A percentile compares a stretch with the other conserved stretches of the same genome.
These are phyloP conservation scores for Aplodontia rufa DNA, from an alignment of 2,113 vertebrate genomes.

Conservation along the genomic window DNA sequence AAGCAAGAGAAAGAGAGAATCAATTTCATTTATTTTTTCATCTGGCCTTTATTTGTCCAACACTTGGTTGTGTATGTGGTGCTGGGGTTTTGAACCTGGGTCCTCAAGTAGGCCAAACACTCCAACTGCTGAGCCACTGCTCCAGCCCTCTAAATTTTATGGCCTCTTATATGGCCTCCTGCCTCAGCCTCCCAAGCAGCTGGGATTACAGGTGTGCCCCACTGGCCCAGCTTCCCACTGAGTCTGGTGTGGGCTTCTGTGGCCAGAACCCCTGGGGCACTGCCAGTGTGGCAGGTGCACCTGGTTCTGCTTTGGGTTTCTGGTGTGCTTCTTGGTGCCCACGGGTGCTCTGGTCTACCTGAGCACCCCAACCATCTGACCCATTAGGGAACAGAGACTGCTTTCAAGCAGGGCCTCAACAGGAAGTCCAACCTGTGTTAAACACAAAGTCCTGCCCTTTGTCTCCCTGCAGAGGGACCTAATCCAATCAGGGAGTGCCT, in stretches of 20 bases:
- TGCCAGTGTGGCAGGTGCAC: accelerated
- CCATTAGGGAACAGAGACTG: neutral
- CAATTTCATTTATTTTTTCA: no score
- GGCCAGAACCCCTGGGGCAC: neutral
- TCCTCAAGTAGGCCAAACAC: no score
- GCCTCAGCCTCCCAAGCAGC: neutral
- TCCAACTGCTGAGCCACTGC: neutral
- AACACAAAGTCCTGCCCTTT: no score
- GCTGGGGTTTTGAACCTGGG: neutral
- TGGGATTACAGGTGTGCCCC: neutral
- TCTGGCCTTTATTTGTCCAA: no score
- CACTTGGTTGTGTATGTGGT: no score
- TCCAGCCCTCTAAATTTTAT: neutral
- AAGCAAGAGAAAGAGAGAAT: no score
- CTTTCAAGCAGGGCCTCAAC: neutral
- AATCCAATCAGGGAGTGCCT: neutral
- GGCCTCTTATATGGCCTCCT: neutral
- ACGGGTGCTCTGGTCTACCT: neutral
- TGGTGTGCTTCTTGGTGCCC: neutral
- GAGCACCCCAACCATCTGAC: neutral
- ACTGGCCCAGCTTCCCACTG: neutral
- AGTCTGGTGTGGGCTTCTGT: accelerated
- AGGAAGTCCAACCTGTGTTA: no score
- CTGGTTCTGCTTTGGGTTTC: neutral
- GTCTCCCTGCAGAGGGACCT: neutral